Evolutionary conservation across 2,797 vertebrate species (phyloP).

Genomic region (Monodelphis domestica): DNA sequence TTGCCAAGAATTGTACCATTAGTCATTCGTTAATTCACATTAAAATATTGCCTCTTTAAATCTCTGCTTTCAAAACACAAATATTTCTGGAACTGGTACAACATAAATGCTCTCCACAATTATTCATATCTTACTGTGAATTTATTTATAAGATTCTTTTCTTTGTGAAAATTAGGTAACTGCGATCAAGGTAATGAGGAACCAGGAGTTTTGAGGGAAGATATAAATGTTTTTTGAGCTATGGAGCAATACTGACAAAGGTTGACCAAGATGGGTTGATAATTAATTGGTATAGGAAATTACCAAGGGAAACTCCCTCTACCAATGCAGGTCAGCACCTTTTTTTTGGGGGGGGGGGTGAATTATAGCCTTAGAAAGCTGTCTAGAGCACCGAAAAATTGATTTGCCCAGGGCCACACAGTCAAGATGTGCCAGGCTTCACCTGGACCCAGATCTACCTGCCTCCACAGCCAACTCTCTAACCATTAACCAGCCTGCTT

Average conservation of each 20-base stretch:
- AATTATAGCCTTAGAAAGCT: background rate
- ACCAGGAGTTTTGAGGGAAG: background rate
- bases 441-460: background rate
- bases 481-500: background rate
- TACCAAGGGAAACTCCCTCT: background rate
- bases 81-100: background rate
- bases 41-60: background rate
- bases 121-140: background rate
- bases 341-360: too few relatives aligned
- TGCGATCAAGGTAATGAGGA: background rate
- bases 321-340: background rate
- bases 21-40: background rate
- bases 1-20: background rate
- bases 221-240: background rate
- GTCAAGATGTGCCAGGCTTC: background rate
- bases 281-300: background rate
- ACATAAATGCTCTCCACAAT: background rate
- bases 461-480: background rate
- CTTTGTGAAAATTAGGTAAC: background rate
- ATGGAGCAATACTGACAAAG: background rate
- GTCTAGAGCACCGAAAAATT: background rate
- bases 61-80: background rate
- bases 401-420: background rate
- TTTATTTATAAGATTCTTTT: background rate
- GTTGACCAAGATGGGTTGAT: background rate